phyloP scores from a whole-genome alignment of 1,140 invertebrate genomes.

The Microplitis demolitor region DNA sequence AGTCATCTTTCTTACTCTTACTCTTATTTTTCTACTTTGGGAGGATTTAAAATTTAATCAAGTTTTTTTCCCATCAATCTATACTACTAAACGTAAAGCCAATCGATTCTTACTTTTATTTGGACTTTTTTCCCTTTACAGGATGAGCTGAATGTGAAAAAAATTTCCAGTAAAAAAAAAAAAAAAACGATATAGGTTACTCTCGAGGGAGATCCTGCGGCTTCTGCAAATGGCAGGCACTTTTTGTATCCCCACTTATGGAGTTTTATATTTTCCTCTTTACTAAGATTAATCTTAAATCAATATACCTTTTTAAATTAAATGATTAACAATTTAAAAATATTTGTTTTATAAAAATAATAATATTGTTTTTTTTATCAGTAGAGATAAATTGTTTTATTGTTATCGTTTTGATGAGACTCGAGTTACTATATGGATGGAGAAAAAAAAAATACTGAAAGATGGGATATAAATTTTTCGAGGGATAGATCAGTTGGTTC shows the following conservation, averaged over 20 bases:
- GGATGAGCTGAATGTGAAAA: neutral
- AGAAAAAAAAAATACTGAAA: neutral
- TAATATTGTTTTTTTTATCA: neutral
- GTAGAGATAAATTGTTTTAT: neutral
- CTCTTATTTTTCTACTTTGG: neutral
- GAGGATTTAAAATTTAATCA: conserved; percentile 6
- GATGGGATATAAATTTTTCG: too few relatives aligned
- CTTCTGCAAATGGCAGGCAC: neutral
- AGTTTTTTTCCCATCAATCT: neutral
- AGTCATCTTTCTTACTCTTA: neutral
- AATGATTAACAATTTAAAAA: too few relatives aligned
- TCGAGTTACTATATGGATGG: too few relatives aligned
- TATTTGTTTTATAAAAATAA: neutral
- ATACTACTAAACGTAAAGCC: neutral
- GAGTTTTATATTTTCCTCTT: neutral
- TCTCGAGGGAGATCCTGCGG: neutral
- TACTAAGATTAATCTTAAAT: neutral
- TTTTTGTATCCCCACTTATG: conserved; percentile 3
- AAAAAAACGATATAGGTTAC: neutral
- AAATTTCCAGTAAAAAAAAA: neutral
- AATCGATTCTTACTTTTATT: neutral
- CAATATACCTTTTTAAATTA: neutral
- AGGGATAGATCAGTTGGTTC: too few relatives aligned
- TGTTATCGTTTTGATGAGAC: neutral
- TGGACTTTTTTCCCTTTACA: neutral